Evolutionary conservation across 2,113 vertebrate species (phyloP), one percentile per base, ranked within the genome.

Genomic region (Crypturellus undulatus): DNA sequence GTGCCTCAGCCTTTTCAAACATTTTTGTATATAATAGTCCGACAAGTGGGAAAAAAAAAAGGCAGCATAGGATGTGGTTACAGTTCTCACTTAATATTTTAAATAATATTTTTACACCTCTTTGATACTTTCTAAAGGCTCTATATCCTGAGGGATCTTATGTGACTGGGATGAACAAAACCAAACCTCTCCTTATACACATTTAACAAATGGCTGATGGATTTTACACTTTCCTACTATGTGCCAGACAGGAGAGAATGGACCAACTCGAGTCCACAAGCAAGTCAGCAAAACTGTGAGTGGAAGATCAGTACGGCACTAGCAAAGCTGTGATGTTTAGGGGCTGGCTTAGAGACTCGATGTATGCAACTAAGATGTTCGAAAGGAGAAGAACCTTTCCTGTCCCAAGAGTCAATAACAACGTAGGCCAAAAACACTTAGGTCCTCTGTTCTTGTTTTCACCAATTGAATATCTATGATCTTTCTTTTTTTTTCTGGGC

Each of bases 271-370:
- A 42, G 34, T 82, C 78, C 0, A 0, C 49, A 68, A 78, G 52
- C 32, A 89, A 93, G 70, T 72, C 47, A 70, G 52, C 19, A 81
- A 86, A 96, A 52, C 69, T 79, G 75, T 47, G 93, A 92, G 89
- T 72, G 84, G 52, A 91, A 6, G 1, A 58, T 40, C 30, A 77
- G 6, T 15, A 14, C 47, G 47, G 18, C 38, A 36, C 22, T n/a
- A 25, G 54, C 52, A 90, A 80, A 80, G 24, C 47, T 36, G 36
- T 18, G 47, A 68, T 34, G 17, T 26, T 12, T 47, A 38, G 13
- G 10, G 16, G 5, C n/a, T 75, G 38, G 14, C 38, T 64, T 42
- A 38, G 5, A 45, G 30, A 62, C n/a, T 78, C 5, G 0, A 22
- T 47, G 17, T 25, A 62, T 47, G 47, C 38, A 77, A 47, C 26